A percentile compares a stretch with the other conserved stretches of the same genome.
These are phyloP conservation scores for Procambarus virginalis DNA, from an alignment of 1,140 invertebrate species.

Conservation along the genomic window DNA sequence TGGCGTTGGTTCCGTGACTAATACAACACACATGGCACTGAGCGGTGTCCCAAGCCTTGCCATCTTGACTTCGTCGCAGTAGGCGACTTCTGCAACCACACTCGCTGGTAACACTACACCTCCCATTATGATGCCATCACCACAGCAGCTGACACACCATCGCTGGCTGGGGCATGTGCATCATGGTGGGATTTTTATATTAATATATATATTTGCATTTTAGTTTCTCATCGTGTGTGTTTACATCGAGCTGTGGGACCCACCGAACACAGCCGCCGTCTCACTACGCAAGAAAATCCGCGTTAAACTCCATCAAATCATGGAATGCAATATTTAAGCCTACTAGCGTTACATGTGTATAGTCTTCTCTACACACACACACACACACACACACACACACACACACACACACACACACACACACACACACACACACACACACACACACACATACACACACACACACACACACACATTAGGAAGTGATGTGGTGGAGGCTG, in stretches of 20 bases:
- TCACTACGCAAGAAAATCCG: neutral
- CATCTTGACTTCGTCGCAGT: slow-evolving; percentile 30
- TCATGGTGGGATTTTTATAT: neutral
- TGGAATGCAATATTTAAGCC: neutral
- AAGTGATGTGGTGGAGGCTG: too few species aligned
- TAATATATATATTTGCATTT: neutral
- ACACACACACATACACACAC: too few species aligned
- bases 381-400: too few species aligned
- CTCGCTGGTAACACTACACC: slow-evolving; percentile 35
- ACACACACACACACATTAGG: too few species aligned
- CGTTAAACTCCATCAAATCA: neutral
- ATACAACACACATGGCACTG: slow-evolving; percentile 57
- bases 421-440: too few species aligned
- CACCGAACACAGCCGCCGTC: neutral
- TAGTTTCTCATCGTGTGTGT: neutral
- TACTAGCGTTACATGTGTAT: neutral
- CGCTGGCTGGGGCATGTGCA: neutral
- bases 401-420: too few species aligned
- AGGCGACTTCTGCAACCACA: neutral
- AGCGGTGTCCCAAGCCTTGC: slow-evolving; percentile 30
- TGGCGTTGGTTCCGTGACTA: slow-evolving; percentile 53
- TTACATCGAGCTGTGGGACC: neutral
- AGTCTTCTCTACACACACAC: too few species aligned
- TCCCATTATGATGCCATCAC: neutral
- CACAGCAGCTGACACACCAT: neutral